These are phyloP conservation scores for Cettia cetti DNA, from an alignment of 2,113 vertebrate genomes.

Conservation along the genomic window DNA sequence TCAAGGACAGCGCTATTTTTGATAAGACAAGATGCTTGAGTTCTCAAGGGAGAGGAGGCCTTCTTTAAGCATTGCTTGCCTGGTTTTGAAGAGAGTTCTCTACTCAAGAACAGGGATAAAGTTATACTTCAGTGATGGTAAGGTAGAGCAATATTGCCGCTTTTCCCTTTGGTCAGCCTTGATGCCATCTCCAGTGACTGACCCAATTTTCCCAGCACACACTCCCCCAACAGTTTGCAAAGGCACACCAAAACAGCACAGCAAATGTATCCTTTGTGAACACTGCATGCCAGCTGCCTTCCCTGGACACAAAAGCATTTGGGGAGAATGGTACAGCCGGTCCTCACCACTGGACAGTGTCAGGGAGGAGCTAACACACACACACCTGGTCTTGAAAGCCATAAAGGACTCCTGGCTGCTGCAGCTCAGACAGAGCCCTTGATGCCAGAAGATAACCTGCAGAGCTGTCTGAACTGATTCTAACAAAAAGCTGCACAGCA, in stretches of 20 bases:
- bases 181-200: not conserved
- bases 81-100: not conserved
- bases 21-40: not conserved
- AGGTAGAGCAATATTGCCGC: not conserved
- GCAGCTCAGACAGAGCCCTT: not conserved
- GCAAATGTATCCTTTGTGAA: not conserved
- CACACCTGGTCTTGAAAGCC: not conserved
- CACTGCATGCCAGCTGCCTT: not conserved
- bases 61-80: not conserved
- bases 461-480: not conserved
- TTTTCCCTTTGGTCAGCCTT: not conserved
- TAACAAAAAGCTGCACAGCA: not conserved
- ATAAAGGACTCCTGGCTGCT: not conserved
- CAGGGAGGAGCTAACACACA: not conserved
- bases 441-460: not conserved
- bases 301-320: not conserved
- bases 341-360: not conserved
- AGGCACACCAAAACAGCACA: not conserved
- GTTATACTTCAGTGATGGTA: not conserved
- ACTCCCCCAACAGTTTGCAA: not conserved
- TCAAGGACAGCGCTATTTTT: not conserved
- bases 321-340: not conserved
- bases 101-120: not conserved
- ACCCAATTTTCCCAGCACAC: not conserved
- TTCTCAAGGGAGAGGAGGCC: not conserved